Percentiles rank a stretch among this genome's conserved stretches.
Evolutionary conservation across 2,888 invertebrate genomes (phyloP).

Genomic region (Azorinus chamasolen): DNA sequence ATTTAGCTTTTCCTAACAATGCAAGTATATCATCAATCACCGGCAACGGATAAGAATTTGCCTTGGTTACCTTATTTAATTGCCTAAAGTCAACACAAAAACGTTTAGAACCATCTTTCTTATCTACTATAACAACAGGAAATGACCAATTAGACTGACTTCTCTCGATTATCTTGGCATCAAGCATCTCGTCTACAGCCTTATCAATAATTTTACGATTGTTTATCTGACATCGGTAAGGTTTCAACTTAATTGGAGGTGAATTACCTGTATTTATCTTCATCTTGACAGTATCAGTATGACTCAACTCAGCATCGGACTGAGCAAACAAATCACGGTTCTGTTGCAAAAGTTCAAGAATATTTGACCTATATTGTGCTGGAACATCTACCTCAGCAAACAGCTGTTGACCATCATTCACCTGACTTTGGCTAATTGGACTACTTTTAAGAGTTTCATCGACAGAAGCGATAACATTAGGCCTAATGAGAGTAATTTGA

Average conservation of each 20-base stretch:
- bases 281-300: too few relatives aligned
- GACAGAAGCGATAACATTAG: too few relatives aligned
- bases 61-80: constrained; percentile 20
- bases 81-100: constrained; percentile 5
- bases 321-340: too few relatives aligned
- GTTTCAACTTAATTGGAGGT: constrained; percentile 21
- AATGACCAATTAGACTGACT: constrained; percentile 10
- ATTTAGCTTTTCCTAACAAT: constrained; percentile 34
- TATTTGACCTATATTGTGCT: too few relatives aligned
- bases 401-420: too few relatives aligned
- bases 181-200: constrained; percentile 32
- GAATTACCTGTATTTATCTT: constrained; percentile 18
- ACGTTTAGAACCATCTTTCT: not conserved
- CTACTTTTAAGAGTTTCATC: too few relatives aligned
- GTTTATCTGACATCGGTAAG: constrained; percentile 11
- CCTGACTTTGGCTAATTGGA: too few relatives aligned
- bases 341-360: too few relatives aligned
- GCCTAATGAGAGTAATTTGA: constrained; percentile 7
- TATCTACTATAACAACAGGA: constrained; percentile 1
- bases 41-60: constrained; percentile 42
- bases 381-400: too few relatives aligned
- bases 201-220: constrained; percentile 30
- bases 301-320: too few relatives aligned
- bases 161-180: constrained; percentile 15
- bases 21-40: constrained; percentile 33